Evolutionary conservation across 2,888 invertebrate genomes (phyloP), one percentile per base, ranked within the genome.

Genomic region (Labia minor): DNA sequence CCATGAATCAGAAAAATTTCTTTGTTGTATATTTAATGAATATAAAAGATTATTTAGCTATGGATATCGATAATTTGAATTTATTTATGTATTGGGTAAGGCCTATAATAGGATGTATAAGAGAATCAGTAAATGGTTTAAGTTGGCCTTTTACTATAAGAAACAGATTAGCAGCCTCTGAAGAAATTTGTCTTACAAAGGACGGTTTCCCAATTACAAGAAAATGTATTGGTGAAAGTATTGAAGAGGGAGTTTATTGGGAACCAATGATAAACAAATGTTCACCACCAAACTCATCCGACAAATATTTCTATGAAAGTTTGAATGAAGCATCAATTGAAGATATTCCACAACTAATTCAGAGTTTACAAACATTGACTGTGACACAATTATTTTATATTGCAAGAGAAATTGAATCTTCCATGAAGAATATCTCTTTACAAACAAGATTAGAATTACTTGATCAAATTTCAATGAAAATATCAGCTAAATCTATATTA

Each of bases 381-480:
- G 49, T 49, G 16, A 49, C 49, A n/a, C 49, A 49, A 16, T 16
- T 49, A 3, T 49, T 49, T 14, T 49, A 49, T 14, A n/a, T 49
- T 11, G 49, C 49, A n/a, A 4, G 49, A 10, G 16, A 49, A 49
- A n/a, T 49, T 11, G 49, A 49, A 49, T 49, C n/a, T 49, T 26
- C 26, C 3, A 49, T 49, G 49, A 3, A 49, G 16, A 49, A 14
- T 49, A 14, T 49, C 14, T 49, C 49, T 4, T 16, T 49, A 3
- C 2, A 49, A 49, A 49, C 14, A 14, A 11, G n/a, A n/a, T 49
- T 49, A 14, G 8, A 49, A 49, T 49, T 49, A 49, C 49, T 49
- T 49, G 49, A 49, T 49, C 49, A 49, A 49, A 49, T 49, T 49
- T 49, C 49, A 49, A n/a, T 49, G 49, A 49, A 49, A 16, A 14